These are phyloP conservation scores for Cydia fagiglandana DNA, from an alignment of 1,140 invertebrate species.

Conservation along the genomic window DNA sequence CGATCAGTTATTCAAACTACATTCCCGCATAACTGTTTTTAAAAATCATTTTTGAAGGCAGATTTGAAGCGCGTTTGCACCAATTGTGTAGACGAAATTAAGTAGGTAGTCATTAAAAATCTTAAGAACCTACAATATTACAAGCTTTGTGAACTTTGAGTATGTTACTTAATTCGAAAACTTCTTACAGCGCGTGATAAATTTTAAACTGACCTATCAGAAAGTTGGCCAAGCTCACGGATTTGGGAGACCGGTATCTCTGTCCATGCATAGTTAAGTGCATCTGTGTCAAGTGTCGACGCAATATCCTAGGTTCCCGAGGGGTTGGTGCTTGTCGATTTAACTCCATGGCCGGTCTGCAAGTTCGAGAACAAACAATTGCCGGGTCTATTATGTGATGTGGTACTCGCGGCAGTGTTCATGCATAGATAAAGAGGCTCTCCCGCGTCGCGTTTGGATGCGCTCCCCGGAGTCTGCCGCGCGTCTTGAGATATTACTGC, in stretches of 20 bases:
- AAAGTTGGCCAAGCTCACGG: slow-evolving; percentile 54
- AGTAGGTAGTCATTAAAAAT: not conserved
- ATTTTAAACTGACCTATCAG: slow-evolving; percentile 49
- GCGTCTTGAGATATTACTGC: slow-evolving; percentile 53
- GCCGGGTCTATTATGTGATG: slow-evolving; percentile 28
- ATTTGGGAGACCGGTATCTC: slow-evolving; percentile 60
- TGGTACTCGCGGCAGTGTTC: slow-evolving; percentile 41
- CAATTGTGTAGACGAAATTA: not conserved
- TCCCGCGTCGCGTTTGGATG: slow-evolving; percentile 36
- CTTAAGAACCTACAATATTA: not conserved
- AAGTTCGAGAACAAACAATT: slow-evolving; percentile 26
- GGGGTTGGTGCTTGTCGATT: slow-evolving; percentile 44
- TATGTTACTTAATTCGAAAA: slow-evolving; percentile 9
- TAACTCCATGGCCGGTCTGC: slow-evolving; percentile 54
- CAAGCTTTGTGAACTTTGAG: not conserved
- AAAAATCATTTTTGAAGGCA: not conserved
- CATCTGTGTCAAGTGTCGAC: slow-evolving; percentile 66
- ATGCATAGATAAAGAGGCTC: slow-evolving; percentile 52
- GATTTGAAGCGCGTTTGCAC: not conserved
- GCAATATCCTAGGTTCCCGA: slow-evolving; percentile 58
- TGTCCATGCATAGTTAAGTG: slow-evolving; percentile 70
- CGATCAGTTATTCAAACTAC: slow-evolving; percentile 13
- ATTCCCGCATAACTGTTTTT: not conserved
- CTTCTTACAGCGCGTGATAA: slow-evolving; percentile 27
- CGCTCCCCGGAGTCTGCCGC: slow-evolving; percentile 37